Percentiles rank a stretch among this genome's conserved stretches.
Evolutionary conservation across 2,113 vertebrate genomes (phyloP).

Genomic region (Oplegnathus fasciatus): DNA sequence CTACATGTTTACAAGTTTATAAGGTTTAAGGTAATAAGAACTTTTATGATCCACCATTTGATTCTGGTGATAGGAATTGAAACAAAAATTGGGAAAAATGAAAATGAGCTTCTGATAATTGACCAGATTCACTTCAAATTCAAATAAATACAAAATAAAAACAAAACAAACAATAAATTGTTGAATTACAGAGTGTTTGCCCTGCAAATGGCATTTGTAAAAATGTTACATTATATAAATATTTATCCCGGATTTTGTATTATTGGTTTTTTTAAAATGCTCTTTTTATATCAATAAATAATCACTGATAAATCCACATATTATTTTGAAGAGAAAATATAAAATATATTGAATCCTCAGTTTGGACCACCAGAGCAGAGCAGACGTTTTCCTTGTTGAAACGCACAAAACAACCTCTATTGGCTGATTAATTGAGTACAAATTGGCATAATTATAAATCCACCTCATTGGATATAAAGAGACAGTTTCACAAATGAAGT

Average conservation of each 20-base stretch:
- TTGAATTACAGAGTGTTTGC: background rate
- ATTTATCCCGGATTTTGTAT: background rate
- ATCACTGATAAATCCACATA: background rate
- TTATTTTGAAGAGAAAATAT: background rate
- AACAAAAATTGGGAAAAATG: background rate
- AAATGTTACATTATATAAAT: background rate
- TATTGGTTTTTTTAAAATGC: background rate
- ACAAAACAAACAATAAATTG: background rate
- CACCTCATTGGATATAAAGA: conserved; percentile 22
- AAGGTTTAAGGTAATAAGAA: background rate
- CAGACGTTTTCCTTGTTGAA: background rate
- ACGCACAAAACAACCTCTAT: conserved; percentile 10
- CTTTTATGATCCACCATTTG: background rate
- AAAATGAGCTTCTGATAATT: background rate
- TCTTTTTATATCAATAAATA: background rate
- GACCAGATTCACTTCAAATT: background rate
- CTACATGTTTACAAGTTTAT: background rate
- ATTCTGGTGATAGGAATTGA: background rate
- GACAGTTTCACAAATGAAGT: conserved; percentile 37
- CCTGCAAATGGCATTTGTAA: background rate
- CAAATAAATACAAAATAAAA: background rate
- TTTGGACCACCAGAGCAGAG: conserved; percentile 4
- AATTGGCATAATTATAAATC: conserved; percentile 40
- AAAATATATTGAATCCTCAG: background rate
- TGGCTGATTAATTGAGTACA: conserved; percentile 36